These are phyloP conservation scores for Bradypodion ventrale DNA, from an alignment of 2,797 vertebrate species.

Conservation along the genomic window DNA sequence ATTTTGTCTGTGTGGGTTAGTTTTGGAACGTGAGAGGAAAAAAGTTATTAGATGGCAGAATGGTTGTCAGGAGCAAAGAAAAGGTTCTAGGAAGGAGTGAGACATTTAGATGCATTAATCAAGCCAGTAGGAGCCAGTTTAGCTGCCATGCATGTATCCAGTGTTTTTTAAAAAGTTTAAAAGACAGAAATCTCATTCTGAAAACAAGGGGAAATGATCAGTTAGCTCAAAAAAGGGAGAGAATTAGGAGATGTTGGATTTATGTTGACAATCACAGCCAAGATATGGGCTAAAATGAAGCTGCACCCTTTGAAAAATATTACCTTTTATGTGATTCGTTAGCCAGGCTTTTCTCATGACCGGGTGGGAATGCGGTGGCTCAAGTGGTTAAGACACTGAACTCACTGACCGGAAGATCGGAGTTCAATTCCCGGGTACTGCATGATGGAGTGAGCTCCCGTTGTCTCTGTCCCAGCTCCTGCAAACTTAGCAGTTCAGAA, in stretches of 20 bases:
- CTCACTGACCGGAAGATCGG: no score
- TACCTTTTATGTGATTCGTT: background rate
- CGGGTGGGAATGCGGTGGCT: no score
- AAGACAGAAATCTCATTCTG: slow-evolving; percentile 11
- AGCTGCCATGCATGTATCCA: slow-evolving; percentile 12
- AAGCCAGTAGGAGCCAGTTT: slow-evolving; percentile 35
- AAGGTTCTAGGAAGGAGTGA: slow-evolving; percentile 31
- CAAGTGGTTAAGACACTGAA: no score
- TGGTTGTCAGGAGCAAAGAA: slow-evolving; percentile 45
- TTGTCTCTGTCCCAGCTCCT: no score
- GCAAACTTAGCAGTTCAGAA: no score
- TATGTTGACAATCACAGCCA: background rate
- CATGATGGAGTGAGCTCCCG: no score
- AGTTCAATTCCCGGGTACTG: no score
- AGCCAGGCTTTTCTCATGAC: background rate
- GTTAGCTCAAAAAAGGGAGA: background rate
- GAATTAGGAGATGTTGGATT: background rate
- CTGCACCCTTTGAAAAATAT: background rate
- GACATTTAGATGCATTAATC: slow-evolving; percentile 19
- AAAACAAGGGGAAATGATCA: background rate
- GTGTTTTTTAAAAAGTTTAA: slow-evolving; percentile 16
- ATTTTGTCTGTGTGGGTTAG: slow-evolving; percentile 56
- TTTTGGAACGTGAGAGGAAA: slow-evolving; percentile 60
- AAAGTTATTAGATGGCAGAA: slow-evolving; percentile 54
- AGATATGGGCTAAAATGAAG: no score